A percentile compares a stretch with the other conserved stretches of the same genome.
These are phyloP conservation scores for Nezara viridula DNA, from an alignment of 2,888 invertebrate species.

Conservation along the genomic window DNA sequence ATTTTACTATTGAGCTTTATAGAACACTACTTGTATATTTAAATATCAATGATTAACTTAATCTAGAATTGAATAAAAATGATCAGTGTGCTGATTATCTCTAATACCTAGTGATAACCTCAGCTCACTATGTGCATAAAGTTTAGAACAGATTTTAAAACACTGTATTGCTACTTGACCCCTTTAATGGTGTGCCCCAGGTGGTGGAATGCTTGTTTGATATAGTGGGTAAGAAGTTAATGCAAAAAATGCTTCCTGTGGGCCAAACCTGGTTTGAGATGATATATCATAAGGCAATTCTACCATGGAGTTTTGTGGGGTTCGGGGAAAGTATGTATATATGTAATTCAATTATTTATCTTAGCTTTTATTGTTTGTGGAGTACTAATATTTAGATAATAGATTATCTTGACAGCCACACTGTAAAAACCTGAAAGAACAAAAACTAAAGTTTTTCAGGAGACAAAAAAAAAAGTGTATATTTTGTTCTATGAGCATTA, in stretches of 20 bases:
- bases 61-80: neutral
- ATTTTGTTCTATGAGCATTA: too few species aligned
- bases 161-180: neutral
- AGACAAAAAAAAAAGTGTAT: too few species aligned
- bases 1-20: neutral
- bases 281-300: neutral
- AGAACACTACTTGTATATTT: neutral
- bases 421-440: too few species aligned
- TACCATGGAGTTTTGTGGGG: neutral
- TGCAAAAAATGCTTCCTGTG: neutral
- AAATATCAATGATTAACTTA: neutral
- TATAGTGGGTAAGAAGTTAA: neutral
- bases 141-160: neutral
- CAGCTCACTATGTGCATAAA: neutral
- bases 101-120: neutral
- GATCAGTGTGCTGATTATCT: neutral
- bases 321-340: neutral
- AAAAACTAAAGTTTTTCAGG: too few species aligned
- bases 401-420: too few species aligned
- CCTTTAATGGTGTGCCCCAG: neutral
- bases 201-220: slow-evolving; percentile 19
- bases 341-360: neutral
- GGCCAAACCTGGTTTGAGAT: neutral
- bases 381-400: too few species aligned
- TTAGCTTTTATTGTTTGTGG: neutral